Percentiles rank a stretch among this genome's conserved stretches.
phyloP scores from a whole-genome alignment of 1,140 invertebrate species.

The Drosophila nigrodunni region DNA sequence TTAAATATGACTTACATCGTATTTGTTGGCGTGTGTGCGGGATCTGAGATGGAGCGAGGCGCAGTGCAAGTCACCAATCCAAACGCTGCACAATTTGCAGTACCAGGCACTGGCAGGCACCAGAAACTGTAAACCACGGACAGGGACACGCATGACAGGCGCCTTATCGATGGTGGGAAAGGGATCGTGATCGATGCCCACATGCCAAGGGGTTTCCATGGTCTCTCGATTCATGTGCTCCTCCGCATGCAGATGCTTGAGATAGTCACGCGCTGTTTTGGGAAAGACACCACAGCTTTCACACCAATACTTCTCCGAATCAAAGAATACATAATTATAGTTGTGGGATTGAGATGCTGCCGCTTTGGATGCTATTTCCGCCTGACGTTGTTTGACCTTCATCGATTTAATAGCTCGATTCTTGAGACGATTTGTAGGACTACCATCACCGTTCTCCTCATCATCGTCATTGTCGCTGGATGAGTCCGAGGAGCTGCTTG shows the following conservation, averaged over 20 bases:
- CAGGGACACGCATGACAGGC: constrained; percentile 91
- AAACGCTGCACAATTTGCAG: constrained; percentile 93
- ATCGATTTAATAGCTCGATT: constrained; percentile 84
- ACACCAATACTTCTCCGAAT: constrained; percentile 95
- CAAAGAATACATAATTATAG: constrained; percentile 92
- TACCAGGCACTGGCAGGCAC: constrained; percentile 94
- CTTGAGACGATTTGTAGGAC: constrained; percentile 80
- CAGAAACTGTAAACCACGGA: constrained; percentile 94
- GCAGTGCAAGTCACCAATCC: constrained; percentile 94
- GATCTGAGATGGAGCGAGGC: constrained; percentile 93
- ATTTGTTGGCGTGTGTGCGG: constrained; percentile 90
- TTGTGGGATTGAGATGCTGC: constrained; percentile 34
- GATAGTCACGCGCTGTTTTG: constrained; percentile 92
- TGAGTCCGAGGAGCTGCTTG: constrained; percentile 58
- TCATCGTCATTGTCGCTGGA: constrained; percentile 60
- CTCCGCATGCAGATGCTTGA: constrained; percentile 92
- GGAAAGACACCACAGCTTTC: constrained; percentile 93
- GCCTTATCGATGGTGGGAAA: constrained; percentile 89
- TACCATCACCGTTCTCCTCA: constrained; percentile 62
- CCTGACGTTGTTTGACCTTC: constrained; percentile 82
- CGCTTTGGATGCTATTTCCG: constrained; percentile 41
- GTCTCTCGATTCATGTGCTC: constrained; percentile 89
- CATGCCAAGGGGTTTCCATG: constrained; percentile 92
- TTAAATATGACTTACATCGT: constrained; percentile 87
- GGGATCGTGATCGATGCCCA: constrained; percentile 86